Base-by-base conservation (phyloP, 2,888 invertebrate species). In the Tanypteryx hageni region DNA sequence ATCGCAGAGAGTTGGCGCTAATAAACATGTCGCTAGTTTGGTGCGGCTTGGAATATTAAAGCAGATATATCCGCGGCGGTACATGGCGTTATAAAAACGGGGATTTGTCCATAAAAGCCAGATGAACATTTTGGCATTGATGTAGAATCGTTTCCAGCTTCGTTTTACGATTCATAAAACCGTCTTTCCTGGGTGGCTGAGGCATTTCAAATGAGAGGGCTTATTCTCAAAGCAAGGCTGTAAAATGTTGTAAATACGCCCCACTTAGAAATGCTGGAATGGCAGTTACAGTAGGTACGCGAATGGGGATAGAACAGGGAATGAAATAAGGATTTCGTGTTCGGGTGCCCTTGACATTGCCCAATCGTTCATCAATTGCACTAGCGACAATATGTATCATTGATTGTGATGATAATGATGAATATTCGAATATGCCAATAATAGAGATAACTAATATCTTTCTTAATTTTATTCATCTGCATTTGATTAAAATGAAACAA, bases 161-260 rank as follows among this genome's bases (percentile, higher is more conserved):
- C 76, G 76, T 27, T 76, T 76, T 76, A 76, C 76, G 76, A 18
- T 27, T 76, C 76, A 76, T 76, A 76, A 76, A 44, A 76, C 76
- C 76, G 76, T 27, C n/a, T 68, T 22, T 76, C 27, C 76, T 76
- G 22, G 76, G 76, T 27, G 22, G n/a, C 64, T 64, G 18, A 64
- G 64, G 76, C 76, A 76, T 76, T 76, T 27, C 27, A 13, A 76
- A 76, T 76, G 76, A 76, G 27, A 76, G 11, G 76, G 76, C 44
- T 64, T 64, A 18, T 22, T 68, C 68, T n/a, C 11, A 22, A 68
- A 22, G n/a, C 16, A 14, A 64, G 11, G 76, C 76, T 27, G 76
- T 76, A 76, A 76, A 76, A 22, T 5, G 27, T 4, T 7, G 22
- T 27, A 11, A 44, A 27, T 76, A 76, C 76, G 64, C 14, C 16